phyloP scores from a whole-genome alignment of 2,797 vertebrate genomes.

The Hypotaenidia philippensis region DNA sequence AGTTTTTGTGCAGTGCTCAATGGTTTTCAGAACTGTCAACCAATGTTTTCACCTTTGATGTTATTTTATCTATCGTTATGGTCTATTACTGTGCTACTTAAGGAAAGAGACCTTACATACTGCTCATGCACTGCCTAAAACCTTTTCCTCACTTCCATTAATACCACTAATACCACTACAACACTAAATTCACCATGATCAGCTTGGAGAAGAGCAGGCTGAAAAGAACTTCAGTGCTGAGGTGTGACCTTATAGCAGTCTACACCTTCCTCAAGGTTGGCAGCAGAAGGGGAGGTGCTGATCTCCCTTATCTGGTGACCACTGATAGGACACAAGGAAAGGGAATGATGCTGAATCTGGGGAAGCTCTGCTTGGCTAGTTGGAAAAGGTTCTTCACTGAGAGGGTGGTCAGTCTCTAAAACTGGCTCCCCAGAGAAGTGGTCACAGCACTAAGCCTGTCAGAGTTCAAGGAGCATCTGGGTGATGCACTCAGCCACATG shows the following conservation, averaged over 20 bases:
- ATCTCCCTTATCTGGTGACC: background rate
- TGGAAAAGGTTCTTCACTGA: background rate
- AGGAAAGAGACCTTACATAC: background rate
- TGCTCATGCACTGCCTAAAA: background rate
- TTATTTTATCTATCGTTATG: background rate
- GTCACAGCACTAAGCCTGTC: background rate
- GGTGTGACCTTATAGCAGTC: background rate
- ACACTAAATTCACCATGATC: background rate
- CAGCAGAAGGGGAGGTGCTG: background rate
- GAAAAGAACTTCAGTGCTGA: background rate
- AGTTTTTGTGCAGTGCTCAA: background rate
- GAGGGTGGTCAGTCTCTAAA: background rate
- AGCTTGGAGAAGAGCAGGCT: background rate
- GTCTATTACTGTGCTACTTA: background rate
- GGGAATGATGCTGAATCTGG: background rate
- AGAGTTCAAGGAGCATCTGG: background rate
- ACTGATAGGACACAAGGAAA: rapidly evolving
- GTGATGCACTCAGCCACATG: rapidly evolving
- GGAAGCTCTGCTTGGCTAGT: background rate
- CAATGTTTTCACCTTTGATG: background rate
- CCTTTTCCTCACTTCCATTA: background rate
- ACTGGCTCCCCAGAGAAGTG: background rate
- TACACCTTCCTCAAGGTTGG: background rate
- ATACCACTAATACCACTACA: background rate
- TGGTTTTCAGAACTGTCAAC: background rate